Conservation (phyloP, 2,797 vertebrate species). For the Sebastes dallii region DNA sequence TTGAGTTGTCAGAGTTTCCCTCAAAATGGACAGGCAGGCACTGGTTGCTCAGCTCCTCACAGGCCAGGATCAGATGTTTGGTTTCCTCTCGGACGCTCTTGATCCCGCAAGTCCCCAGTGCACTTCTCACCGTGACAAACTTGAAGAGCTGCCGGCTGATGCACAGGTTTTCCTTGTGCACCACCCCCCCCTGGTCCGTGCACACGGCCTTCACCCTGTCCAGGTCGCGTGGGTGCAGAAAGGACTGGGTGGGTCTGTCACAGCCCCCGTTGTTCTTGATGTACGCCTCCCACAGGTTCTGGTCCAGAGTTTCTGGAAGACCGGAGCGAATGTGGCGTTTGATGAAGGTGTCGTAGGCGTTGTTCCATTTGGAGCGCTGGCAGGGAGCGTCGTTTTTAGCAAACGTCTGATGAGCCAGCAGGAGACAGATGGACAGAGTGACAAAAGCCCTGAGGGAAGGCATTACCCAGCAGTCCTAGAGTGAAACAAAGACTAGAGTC, state of each 20-base stretch:
- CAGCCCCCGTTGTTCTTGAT: slow-evolving; percentile 68
- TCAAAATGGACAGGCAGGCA: slow-evolving; percentile 84
- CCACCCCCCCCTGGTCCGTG: slow-evolving; percentile 63
- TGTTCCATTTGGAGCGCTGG: slow-evolving; percentile 70
- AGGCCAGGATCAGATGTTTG: slow-evolving; percentile 83
- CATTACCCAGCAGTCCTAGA: slow-evolving; percentile 53
- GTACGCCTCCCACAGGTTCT: slow-evolving; percentile 70
- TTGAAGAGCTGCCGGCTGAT: slow-evolving; percentile 76
- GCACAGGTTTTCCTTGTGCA: slow-evolving; percentile 73
- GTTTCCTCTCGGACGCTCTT: slow-evolving; percentile 58
- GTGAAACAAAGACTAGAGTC: not conserved
- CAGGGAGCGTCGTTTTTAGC: slow-evolving; percentile 72
- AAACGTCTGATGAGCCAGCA: slow-evolving; percentile 30
- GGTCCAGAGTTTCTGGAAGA: slow-evolving; percentile 45
- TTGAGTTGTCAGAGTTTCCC: slow-evolving; percentile 55
- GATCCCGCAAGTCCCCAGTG: slow-evolving; percentile 67
- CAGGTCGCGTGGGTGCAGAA: slow-evolving; percentile 65
- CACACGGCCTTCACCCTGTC: slow-evolving; percentile 76
- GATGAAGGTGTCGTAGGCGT: slow-evolving; percentile 64
- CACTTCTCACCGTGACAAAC: slow-evolving; percentile 78
- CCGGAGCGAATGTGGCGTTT: slow-evolving; percentile 70
- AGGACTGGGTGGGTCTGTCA: slow-evolving; percentile 81
- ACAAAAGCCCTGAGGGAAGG: slow-evolving; percentile 21
- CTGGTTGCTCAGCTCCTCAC: slow-evolving; percentile 68
- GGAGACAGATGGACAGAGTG: slow-evolving; percentile 36